These are phyloP conservation scores for Hedya salicella DNA, from an alignment of 2,888 invertebrate species.

Conservation along the genomic window DNA sequence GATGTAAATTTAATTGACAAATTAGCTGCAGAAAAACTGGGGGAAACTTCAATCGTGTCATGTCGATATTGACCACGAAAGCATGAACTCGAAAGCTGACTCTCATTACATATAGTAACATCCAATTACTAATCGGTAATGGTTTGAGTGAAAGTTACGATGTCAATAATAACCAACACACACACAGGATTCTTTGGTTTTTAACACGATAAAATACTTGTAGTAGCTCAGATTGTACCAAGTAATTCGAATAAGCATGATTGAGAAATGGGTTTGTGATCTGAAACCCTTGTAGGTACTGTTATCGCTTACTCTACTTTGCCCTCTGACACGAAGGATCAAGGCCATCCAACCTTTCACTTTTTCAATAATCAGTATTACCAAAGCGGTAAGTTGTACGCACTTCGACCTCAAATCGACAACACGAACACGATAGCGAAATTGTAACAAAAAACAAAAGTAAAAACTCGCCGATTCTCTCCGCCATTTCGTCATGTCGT, in stretches of 20 bases:
- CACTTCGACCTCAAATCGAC: constrained; percentile 60
- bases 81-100: constrained; percentile 62
- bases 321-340: constrained; percentile 54
- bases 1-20: too few species aligned
- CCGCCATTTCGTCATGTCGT: constrained; percentile 58
- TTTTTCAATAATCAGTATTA: constrained; percentile 52
- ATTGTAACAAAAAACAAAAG: constrained; percentile 57
- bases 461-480: constrained; percentile 54
- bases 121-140: constrained; percentile 51
- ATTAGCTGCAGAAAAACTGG: too few species aligned
- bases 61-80: constrained; percentile 55
- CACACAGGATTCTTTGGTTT: neutral
- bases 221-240: too few species aligned
- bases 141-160: constrained; percentile 45
- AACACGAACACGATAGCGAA: constrained; percentile 53
- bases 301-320: constrained; percentile 50
- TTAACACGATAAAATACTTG: neutral
- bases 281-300: constrained; percentile 33
- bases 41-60: constrained; percentile 22
- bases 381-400: constrained; percentile 52
- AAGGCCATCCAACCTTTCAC: constrained; percentile 54
- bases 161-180: constrained; percentile 11
- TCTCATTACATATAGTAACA: constrained; percentile 62
- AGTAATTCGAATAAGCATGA: neutral
- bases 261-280: constrained; percentile 12